phyloP scores from a whole-genome alignment of 1,140 invertebrate species.

The Aphidius gifuensis region DNA sequence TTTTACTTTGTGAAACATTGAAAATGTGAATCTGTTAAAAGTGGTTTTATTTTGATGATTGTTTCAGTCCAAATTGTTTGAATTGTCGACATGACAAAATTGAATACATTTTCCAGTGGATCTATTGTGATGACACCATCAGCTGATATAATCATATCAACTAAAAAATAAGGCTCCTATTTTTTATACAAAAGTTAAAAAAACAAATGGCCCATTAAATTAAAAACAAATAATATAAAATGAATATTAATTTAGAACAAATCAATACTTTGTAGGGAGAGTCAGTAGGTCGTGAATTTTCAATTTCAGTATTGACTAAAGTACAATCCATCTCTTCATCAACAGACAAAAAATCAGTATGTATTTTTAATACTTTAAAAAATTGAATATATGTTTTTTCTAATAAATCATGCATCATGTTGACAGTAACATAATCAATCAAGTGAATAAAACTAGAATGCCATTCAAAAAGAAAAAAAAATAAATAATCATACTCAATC shows the following conservation, averaged over 20 bases:
- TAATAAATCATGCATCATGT: slow-evolving; percentile 65
- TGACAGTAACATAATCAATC: slow-evolving; percentile 70
- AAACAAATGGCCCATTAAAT: too few species aligned
- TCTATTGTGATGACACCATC: slow-evolving; percentile 54
- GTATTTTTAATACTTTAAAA: slow-evolving; percentile 58
- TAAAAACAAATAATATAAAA: slow-evolving; percentile 8
- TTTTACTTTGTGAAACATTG: slow-evolving; percentile 55
- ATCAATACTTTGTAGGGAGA: slow-evolving; percentile 14
- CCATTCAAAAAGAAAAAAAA: slow-evolving; percentile 30
- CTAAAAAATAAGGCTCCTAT: slow-evolving; percentile 59
- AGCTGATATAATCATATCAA: slow-evolving; percentile 56
- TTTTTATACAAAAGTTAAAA: slow-evolving; percentile 28
- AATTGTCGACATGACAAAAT: slow-evolving; percentile 55
- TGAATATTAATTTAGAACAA: slow-evolving; percentile 9
- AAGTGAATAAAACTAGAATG: slow-evolving; percentile 68
- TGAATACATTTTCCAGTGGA: slow-evolving; percentile 58
- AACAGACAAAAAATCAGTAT: slow-evolving; percentile 60
- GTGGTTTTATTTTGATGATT: slow-evolving; percentile 57
- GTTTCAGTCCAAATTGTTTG: slow-evolving; percentile 61
- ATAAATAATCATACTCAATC: slow-evolving; percentile 21
- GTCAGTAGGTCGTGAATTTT: background rate
- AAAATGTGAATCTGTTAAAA: slow-evolving; percentile 58
- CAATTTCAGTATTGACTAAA: background rate
- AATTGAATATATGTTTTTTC: slow-evolving; percentile 65
- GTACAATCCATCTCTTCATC: slow-evolving; percentile 33